Evolutionary conservation across 2,113 vertebrate species (phyloP), one percentile per base, ranked within the genome.

Genomic region (Edolisoma coerulescens): DNA sequence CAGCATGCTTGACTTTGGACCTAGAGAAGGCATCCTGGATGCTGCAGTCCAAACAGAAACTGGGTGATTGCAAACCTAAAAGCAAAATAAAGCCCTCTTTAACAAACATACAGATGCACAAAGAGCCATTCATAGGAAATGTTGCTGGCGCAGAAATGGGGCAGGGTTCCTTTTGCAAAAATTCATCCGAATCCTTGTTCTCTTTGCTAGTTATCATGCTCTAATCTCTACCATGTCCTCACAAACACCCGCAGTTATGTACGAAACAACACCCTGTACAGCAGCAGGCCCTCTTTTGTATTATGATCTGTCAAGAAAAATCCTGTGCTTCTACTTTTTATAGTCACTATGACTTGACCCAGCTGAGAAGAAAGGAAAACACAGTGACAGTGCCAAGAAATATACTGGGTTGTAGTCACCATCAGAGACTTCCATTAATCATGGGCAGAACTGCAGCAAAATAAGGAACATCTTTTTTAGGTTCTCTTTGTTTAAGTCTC

Each of bases 381-480:
- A 96, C 27, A 75, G 54, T 89, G 82, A 87, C 74, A 78, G 56
- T 95, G 97, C 96, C 97, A 97, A 96, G 96, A 97, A 95, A 96
- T 97, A 96, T 95, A 93, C 89, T 81, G 94, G 93, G 74, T 74
- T 94, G 90, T 71, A 95, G 85, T 87, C 95, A 96, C 95, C 93
- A 92, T 95, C 91, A 96, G 91, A 97, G 69, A 35, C 71, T 95
- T 95, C 89, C 94, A 97, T 97, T 97, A 97, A 97, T 97, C 97
- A 95, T n/a, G 63, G 83, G 30, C 71, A 95, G 90, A 94, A 71
- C 59, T 84, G 69, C 84, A 84, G 84, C 61, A 91, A 96, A 96
- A 96, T 92, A 95, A 94, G 90, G 96, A 97, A 96, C 93, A 97
- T 96, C 96, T 94, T 94, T 96, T 93, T 94, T 95, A 97, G 70